These are phyloP conservation scores for Athripsodes cinereus DNA, from an alignment of 2,888 invertebrate species.

Conservation along the genomic window DNA sequence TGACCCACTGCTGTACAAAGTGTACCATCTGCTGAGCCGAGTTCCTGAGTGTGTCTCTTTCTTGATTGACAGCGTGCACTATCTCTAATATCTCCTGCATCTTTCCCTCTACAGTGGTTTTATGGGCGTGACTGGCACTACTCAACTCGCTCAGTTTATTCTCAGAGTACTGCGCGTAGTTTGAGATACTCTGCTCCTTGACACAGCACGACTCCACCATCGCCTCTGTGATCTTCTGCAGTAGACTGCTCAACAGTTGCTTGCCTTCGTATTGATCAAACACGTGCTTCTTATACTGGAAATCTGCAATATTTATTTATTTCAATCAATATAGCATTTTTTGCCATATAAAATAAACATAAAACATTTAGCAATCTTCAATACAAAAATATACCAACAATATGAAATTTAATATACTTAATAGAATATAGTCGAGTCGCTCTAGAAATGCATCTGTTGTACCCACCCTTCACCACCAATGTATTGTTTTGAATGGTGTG, in stretches of 20 bases:
- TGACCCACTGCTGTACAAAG: constrained; percentile 35
- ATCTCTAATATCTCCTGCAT: constrained; percentile 20
- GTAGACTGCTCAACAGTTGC: neutral
- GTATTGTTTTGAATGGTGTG: too few relatives aligned
- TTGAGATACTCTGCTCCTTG: neutral
- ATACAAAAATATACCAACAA: too few relatives aligned
- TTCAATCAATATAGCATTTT: too few relatives aligned
- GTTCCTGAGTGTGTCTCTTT: constrained; percentile 26
- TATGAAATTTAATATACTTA: too few relatives aligned
- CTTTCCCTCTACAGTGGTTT: constrained; percentile 24
- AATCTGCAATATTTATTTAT: too few relatives aligned
- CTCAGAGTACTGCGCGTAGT: neutral
- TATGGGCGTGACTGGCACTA: neutral
- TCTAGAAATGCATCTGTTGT: too few relatives aligned
- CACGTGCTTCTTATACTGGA: neutral
- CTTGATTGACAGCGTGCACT: constrained; percentile 26
- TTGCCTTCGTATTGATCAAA: neutral
- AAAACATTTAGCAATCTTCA: too few relatives aligned
- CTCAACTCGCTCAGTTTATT: constrained; percentile 14
- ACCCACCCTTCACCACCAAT: too few relatives aligned
- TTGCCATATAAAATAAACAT: too few relatives aligned
- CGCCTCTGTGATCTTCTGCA: neutral
- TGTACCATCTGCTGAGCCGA: constrained; percentile 30
- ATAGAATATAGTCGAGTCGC: too few relatives aligned
- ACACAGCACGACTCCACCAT: neutral